These are phyloP conservation scores for Epinephelus fuscoguttatus DNA, from an alignment of 2,113 vertebrate genomes.

Conservation along the genomic window DNA sequence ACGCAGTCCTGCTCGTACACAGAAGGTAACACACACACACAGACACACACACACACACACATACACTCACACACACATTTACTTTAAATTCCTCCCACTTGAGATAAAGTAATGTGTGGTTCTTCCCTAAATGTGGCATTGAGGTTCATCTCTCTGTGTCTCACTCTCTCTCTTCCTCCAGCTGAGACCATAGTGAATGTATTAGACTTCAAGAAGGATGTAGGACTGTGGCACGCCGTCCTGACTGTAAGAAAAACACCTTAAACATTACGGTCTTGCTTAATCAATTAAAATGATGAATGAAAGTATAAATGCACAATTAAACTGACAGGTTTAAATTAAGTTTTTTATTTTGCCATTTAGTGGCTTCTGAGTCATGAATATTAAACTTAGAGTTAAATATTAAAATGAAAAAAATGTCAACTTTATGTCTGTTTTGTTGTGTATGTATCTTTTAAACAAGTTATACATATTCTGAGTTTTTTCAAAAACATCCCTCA, in stretches of 20 bases:
- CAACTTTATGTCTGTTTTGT: too few species aligned
- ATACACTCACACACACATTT: neutral
- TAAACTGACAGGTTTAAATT: neutral
- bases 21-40: constrained; percentile 74
- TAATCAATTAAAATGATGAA: too few species aligned
- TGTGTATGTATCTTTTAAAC: too few species aligned
- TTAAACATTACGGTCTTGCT: neutral
- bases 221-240: constrained; percentile 80
- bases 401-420: too few species aligned
- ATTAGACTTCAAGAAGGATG: constrained; percentile 82
- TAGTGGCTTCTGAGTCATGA: neutral
- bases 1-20: constrained; percentile 82
- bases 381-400: neutral
- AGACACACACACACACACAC: neutral
- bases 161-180: constrained; percentile 37
- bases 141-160: neutral
- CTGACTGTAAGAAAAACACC: constrained; percentile 69
- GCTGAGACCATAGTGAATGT: constrained; percentile 83
- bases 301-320: neutral
- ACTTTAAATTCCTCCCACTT: neutral
- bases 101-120: neutral
- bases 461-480: too few species aligned
- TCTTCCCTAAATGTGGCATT: neutral
- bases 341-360: neutral
- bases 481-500: too few species aligned